phyloP scores from a whole-genome alignment of 2,113 vertebrate genomes.

The Entelurus aequoreus region DNA sequence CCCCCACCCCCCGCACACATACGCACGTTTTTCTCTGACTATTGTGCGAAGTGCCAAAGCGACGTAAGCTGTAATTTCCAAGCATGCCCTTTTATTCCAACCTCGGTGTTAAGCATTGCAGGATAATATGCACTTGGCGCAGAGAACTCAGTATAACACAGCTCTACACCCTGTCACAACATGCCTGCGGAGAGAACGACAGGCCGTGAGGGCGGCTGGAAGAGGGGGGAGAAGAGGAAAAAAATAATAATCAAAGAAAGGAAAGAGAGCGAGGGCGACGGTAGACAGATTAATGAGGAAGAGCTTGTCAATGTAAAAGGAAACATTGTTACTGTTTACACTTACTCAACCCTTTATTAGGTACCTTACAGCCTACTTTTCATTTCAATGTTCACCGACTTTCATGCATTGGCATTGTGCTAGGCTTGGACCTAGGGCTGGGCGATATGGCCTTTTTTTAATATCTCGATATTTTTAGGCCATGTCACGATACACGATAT shows the following conservation, averaged over 20 bases:
- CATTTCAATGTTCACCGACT: too few species aligned
- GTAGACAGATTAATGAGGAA: slow-evolving; percentile 15
- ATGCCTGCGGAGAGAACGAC: slow-evolving; percentile 54
- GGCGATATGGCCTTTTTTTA: too few species aligned
- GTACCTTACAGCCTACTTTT: too few species aligned
- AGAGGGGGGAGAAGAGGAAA: slow-evolving; percentile 13
- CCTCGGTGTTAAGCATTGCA: slow-evolving; percentile 78
- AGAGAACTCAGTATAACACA: slow-evolving; percentile 73
- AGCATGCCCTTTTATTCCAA: slow-evolving; percentile 73
- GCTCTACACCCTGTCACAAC: slow-evolving; percentile 75
- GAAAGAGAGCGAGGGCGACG: not conserved
- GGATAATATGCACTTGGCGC: slow-evolving; percentile 79
- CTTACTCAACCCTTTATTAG: not conserved
- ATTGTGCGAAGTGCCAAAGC: slow-evolving; percentile 62
- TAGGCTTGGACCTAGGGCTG: too few species aligned
- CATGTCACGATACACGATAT: too few species aligned
- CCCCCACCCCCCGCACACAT: slow-evolving; percentile 40
- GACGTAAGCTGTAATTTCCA: slow-evolving; percentile 73
- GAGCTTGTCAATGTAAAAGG: slow-evolving; percentile 12
- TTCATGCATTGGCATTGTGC: too few species aligned
- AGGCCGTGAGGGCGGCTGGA: slow-evolving; percentile 18
- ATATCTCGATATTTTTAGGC: too few species aligned
- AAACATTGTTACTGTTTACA: slow-evolving; percentile 5
- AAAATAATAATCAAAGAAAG: slow-evolving; percentile 29
- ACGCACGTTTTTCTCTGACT: slow-evolving; percentile 49